phyloP scores from a whole-genome alignment of 2,113 vertebrate species.

The Hirundichthys speculiger region DNA sequence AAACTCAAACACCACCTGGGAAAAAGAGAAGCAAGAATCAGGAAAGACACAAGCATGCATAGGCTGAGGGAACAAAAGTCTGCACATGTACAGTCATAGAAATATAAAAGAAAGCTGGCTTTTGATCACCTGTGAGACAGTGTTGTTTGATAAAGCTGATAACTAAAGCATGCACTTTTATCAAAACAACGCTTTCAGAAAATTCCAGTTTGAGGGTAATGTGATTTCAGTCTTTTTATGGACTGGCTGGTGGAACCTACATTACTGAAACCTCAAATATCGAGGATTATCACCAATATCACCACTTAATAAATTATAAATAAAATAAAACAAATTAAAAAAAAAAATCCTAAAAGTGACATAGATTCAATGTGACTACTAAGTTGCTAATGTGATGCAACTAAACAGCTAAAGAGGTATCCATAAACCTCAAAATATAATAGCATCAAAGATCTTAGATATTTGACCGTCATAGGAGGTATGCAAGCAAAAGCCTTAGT shows the following conservation, averaged over 20 bases:
- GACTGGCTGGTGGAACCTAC: neutral
- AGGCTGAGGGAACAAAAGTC: neutral
- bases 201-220: neutral
- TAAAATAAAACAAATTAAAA: too few relatives aligned
- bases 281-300: neutral
- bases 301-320: neutral
- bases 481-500: too few relatives aligned
- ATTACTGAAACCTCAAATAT: neutral
- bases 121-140: neutral
- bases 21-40: conserved; percentile 16
- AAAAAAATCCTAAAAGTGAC: too few relatives aligned
- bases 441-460: too few relatives aligned
- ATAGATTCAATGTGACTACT: too few relatives aligned
- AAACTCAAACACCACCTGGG: conserved; percentile 27
- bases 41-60: conserved; percentile 16
- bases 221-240: neutral
- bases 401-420: too few relatives aligned
- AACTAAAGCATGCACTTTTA: neutral
- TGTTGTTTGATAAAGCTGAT: neutral
- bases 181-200: neutral
- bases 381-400: too few relatives aligned
- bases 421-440: too few relatives aligned
- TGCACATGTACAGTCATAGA: neutral
- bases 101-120: neutral
- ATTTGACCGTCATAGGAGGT: too few relatives aligned